Evolutionary conservation across 2,113 vertebrate genomes (phyloP).

Genomic region (rabbit (Oryctolagus cuniculus)): DNA sequence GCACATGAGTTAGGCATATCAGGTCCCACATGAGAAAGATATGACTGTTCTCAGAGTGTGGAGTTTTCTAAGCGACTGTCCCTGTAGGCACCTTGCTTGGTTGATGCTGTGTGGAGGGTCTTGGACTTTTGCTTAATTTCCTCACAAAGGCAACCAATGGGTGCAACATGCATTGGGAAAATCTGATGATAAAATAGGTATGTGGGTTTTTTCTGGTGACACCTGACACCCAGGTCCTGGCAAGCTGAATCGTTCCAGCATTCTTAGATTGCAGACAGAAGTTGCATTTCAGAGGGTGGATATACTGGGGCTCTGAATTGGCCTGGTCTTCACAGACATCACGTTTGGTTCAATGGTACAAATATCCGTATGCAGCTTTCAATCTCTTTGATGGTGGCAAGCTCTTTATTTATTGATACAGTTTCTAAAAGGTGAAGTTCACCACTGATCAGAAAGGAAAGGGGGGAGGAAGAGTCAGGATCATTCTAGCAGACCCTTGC

Average conservation of each 20-base stretch:
- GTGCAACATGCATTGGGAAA: slow-evolving; percentile 80
- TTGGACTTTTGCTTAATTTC: slow-evolving; percentile 77
- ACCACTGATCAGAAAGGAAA: slow-evolving; percentile 75
- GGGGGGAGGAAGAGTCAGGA: slow-evolving; percentile 66
- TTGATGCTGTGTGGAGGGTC: slow-evolving; percentile 70
- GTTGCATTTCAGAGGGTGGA: slow-evolving; percentile 66
- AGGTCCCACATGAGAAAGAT: not conserved
- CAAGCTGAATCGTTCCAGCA: slow-evolving; percentile 74
- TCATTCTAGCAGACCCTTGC: slow-evolving; percentile 69
- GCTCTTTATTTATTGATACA: slow-evolving; percentile 60
- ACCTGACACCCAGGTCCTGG: slow-evolving; percentile 80
- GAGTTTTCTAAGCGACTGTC: not conserved
- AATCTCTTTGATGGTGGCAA: slow-evolving; percentile 82
- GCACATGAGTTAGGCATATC: not conserved
- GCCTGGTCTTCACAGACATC: slow-evolving; percentile 80
- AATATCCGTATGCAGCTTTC: slow-evolving; percentile 76
- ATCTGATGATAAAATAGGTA: slow-evolving; percentile 81
- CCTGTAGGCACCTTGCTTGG: not conserved
- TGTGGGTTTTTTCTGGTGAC: slow-evolving; percentile 79
- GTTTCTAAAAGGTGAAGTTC: slow-evolving; percentile 74
- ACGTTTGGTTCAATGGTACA: slow-evolving; percentile 78
- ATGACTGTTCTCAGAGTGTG: not conserved
- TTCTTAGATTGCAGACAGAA: slow-evolving; percentile 83
- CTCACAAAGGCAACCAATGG: slow-evolving; percentile 77
- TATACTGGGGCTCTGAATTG: slow-evolving; percentile 76